Conservation (phyloP, 2,113 vertebrate species). For the Peromyscus polionotus region DNA sequence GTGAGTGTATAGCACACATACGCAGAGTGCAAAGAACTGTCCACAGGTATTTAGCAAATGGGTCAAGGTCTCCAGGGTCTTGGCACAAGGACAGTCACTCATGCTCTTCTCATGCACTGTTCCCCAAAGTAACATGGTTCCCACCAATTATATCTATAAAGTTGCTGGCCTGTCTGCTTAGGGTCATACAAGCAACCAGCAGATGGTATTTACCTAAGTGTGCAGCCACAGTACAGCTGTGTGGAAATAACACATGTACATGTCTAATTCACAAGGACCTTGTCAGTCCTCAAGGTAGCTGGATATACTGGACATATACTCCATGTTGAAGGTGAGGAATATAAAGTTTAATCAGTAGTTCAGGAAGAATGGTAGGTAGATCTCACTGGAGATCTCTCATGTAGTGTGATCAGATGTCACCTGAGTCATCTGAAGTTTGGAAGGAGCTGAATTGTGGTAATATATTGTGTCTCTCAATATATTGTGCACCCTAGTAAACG, state of each 20-base stretch:
- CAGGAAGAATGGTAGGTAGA: neutral
- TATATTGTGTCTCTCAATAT: too few relatives aligned
- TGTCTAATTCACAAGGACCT: neutral
- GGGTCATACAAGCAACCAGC: neutral
- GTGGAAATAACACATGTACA: neutral
- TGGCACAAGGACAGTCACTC: neutral
- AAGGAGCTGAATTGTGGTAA: neutral
- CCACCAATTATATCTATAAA: neutral
- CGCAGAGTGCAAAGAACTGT: neutral
- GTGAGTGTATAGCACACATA: neutral
- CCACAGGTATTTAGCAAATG: neutral
- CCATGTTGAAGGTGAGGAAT: rapidly evolving
- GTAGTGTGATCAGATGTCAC: rapidly evolving
- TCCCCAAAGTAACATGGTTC: neutral
- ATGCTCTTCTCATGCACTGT: neutral
- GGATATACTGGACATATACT: neutral
- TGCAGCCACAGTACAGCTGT: neutral
- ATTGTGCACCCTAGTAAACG: too few relatives aligned
- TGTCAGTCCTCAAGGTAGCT: neutral
- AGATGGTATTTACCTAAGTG: neutral
- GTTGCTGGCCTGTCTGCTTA: neutral
- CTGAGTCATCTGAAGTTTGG: neutral
- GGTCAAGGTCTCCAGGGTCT: neutral
- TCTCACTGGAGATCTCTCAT: neutral
- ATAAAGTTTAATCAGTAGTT: neutral